A percentile compares a stretch with the other conserved stretches of the same genome.
phyloP scores from a whole-genome alignment of 2,888 invertebrate species.

The Pherbina coryleti region DNA sequence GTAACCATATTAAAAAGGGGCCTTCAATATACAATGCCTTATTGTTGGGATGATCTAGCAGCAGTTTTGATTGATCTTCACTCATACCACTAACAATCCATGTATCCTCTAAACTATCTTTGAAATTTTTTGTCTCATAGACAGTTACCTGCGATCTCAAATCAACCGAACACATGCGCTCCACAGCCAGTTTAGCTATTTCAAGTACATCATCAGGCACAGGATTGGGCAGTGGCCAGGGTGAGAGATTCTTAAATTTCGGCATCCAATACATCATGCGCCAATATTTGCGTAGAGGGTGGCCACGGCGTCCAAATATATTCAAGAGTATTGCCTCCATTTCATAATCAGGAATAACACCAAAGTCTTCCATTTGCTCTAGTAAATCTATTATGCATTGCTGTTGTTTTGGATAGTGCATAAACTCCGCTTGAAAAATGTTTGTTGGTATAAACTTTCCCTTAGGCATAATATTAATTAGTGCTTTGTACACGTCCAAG shows the following conservation, averaged over 20 bases:
- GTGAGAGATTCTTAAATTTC: conserved; percentile 91
- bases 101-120: conserved; percentile 85
- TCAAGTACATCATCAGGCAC: conserved; percentile 83
- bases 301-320: conserved; percentile 84
- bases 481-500: conserved; percentile 85
- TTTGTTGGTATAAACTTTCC: conserved; percentile 88
- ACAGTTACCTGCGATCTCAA: conserved; percentile 76
- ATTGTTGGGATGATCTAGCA: conserved; percentile 75
- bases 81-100: conserved; percentile 94
- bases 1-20: conserved; percentile 84
- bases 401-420: conserved; percentile 97
- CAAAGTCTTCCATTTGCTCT: conserved; percentile 95
- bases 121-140: conserved; percentile 78
- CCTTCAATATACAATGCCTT: conserved; percentile 87
- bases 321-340: conserved; percentile 85
- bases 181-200: conserved; percentile 85
- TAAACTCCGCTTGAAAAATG: conserved; percentile 87
- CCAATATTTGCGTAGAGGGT: conserved; percentile 81
- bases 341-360: conserved; percentile 93
- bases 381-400: conserved; percentile 88
- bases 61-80: conserved; percentile 78
- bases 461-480: conserved; percentile 89
- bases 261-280: conserved; percentile 93
- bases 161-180: conserved; percentile 88
- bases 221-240: conserved; percentile 84